A percentile compares a stretch with the other conserved stretches of the same genome.
phyloP scores from a whole-genome alignment of 2,888 invertebrate genomes.

The Fragum fragum region DNA sequence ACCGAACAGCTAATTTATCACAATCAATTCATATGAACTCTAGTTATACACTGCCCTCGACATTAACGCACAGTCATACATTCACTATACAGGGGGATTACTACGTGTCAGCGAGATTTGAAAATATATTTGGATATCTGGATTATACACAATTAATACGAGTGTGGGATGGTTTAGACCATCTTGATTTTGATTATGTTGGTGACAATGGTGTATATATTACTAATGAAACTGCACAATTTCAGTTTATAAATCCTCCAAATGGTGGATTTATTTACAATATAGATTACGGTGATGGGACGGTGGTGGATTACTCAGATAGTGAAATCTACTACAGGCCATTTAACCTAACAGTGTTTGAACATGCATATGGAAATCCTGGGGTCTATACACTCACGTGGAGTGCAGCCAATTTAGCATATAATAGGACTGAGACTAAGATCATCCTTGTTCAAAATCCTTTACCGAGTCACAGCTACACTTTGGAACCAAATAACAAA shows the following conservation, averaged over 20 bases:
- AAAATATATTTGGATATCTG: slow-evolving; percentile 38
- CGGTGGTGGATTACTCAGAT: slow-evolving; percentile 8
- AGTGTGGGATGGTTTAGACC: slow-evolving; percentile 54
- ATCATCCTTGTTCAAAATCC: slow-evolving; percentile 58
- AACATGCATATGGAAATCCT: slow-evolving; percentile 43
- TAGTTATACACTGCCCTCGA: background rate
- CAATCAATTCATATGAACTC: background rate
- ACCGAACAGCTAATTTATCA: slow-evolving; percentile 16
- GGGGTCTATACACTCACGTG: slow-evolving; percentile 48
- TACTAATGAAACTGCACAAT: slow-evolving; percentile 52
- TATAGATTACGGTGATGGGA: slow-evolving; percentile 59
- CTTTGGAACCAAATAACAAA: slow-evolving; percentile 42
- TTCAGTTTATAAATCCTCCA: slow-evolving; percentile 54
- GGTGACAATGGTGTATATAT: slow-evolving; percentile 54
- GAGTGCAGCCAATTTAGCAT: slow-evolving; percentile 49
- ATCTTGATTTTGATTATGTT: slow-evolving; percentile 36
- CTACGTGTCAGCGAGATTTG: slow-evolving; percentile 32
- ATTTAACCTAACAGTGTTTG: slow-evolving; percentile 44
- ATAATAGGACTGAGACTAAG: slow-evolving; percentile 40
- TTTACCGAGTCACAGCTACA: slow-evolving; percentile 45
- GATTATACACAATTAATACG: slow-evolving; percentile 24
- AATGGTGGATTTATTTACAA: slow-evolving; percentile 53
- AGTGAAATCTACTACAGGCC: slow-evolving; percentile 34
- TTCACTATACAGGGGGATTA: slow-evolving; percentile 55
- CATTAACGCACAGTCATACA: slow-evolving; percentile 18